Base-by-base conservation (phyloP, 2,113 vertebrate species). In the Lutjanus erythropterus region DNA sequence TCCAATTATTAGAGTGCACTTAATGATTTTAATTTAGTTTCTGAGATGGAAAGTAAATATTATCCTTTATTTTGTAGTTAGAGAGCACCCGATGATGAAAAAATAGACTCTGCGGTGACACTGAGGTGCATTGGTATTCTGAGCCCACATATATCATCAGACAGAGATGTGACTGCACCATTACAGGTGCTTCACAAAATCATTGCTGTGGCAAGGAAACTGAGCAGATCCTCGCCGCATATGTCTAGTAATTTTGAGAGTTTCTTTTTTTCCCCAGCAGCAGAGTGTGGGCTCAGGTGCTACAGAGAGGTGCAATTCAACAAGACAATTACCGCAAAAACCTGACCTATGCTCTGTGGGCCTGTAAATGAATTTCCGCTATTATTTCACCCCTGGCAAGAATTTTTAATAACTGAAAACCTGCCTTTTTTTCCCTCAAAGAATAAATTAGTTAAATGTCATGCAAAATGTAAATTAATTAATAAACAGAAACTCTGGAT, bases 371-470 rank as follows among this genome's bases (percentile, higher is more conserved):
- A 86, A 90, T 90, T 92, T 87, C 49, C 39, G 25, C 81, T 62
- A 77, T 92, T 85, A 86, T 92, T 90, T 92, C 83, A 86, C 88
- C 91, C 49, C 86, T 88, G 89, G 86, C 89, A 88, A 89, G 62
- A 84, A 66, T 74, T 86, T 84, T 86, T 90, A 83, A 91, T 86
- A 80, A 89, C 88, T 88, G 71, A 79, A 18, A 75, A n/a, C 46
- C 42, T 46, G 53, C 11, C 31, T 61, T 68, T 86, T 75, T 60
- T 76, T 76, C 29, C 23, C 8, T 71, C 16, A 47, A 47, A 55
- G 31, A 89, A 84, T 81, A 91, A 50, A 85, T 89, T 87, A 93
- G 89, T 90, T 90, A 88, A 91, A 93, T 91, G 89, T 84, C 86
- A 93, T 72, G 70, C 80, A 84, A 89, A 84, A 84, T 90, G 84